Evolutionary conservation across 2,113 vertebrate species (phyloP), one percentile per base, ranked within the genome.

Genomic region (Otus sunia): DNA sequence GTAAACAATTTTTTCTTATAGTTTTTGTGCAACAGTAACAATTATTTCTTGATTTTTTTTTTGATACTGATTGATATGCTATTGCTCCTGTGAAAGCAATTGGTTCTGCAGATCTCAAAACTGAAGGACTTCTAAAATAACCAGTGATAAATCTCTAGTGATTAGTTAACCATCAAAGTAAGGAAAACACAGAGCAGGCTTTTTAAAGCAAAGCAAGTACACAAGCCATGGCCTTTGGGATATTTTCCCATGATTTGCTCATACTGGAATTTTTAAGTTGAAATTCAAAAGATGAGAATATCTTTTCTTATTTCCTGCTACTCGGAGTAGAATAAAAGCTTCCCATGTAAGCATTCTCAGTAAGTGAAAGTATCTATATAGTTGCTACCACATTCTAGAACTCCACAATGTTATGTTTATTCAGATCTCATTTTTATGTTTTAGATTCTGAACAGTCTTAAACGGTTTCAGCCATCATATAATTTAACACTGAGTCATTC

Each of bases 401-500:
- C 93, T 89, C 80, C 39, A 60, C 37, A 88, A 32, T 6, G 3
- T 30, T 84, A 74, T 58, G 21, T 21, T 49, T 90, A 92, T 97
- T 73, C 78, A 77, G 86, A 53, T 12, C 23, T 50, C 10, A 27
- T 94, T 97, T 94, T 49, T 69, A 59, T 84, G 55, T 72, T 91
- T 94, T 63, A 67, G 79, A 72, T 84, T 88, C 62, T 94, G 74
- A 92, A 89, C 81, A 96, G 94, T 80, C 84, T 84, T 94, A 96
- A 94, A 75, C 71, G 81, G 73, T 94, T 93, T 97, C 91, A 94
- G 85, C 74, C 92, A 90, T 97, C 96, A 52, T 97, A 89, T 98
- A 98, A 98, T 98, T 98, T 97, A 96, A 92, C 63, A 74, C 84
- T 95, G 96, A 96, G 96, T 97, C 96, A 96, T 90, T 94, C 91